Conservation (phyloP, 2,113 vertebrate species). For the Onychostruthus taczanowskii region DNA sequence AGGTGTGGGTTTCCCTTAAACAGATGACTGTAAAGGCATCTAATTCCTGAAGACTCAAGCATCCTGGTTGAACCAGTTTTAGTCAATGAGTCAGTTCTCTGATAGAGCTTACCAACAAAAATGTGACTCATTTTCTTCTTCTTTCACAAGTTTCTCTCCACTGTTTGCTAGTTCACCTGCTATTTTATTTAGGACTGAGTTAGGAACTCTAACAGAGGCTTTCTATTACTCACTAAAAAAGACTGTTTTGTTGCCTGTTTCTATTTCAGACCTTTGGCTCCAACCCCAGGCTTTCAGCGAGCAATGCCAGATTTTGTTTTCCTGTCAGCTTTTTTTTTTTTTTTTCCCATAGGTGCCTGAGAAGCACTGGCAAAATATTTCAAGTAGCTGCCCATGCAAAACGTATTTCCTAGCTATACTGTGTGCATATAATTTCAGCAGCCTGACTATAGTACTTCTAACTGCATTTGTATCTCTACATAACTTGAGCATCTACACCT, state of each 20-base stretch:
- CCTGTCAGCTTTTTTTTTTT: background rate
- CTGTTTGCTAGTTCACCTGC: background rate
- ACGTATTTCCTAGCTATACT: background rate
- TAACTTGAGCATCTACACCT: background rate
- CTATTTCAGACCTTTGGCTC: constrained; percentile 39
- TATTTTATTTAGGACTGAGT: background rate
- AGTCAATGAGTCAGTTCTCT: constrained; percentile 14
- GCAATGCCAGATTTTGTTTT: constrained; percentile 20
- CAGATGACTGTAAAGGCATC: constrained; percentile 19
- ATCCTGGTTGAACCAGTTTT: constrained; percentile 61
- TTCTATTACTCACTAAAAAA: background rate
- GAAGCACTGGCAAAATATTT: background rate
- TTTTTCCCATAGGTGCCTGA: background rate
- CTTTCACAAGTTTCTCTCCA: background rate
- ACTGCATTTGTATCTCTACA: background rate
- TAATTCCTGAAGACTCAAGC: background rate
- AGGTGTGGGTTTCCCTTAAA: constrained; percentile 51
- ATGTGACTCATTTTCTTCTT: background rate
- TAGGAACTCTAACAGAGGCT: background rate
- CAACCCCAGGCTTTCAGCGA: background rate
- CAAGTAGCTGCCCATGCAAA: background rate
- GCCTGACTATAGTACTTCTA: background rate
- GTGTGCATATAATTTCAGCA: background rate
- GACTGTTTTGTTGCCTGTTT: background rate
- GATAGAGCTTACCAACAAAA: background rate